A percentile compares a stretch with the other conserved stretches of the same genome.
Conservation (phyloP, 2,113 vertebrate genomes). For the Salminus brasiliensis region DNA sequence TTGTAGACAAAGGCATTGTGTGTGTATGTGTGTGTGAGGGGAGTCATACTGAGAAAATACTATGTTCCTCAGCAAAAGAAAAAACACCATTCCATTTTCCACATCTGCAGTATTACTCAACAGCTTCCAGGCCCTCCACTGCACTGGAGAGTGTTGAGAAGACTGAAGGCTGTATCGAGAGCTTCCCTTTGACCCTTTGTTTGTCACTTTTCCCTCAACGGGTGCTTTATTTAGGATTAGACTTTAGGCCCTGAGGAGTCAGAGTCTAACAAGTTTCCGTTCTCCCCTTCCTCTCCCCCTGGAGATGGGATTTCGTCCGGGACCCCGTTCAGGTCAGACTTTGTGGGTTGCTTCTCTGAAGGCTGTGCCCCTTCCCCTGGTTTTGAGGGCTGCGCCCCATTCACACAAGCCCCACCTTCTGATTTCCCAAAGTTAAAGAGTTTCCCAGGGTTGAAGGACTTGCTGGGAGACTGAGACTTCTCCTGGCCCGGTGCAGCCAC, state of each 20-base stretch:
- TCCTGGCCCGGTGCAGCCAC: conserved; percentile 73
- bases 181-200: conserved; percentile 27
- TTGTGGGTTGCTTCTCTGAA: conserved; percentile 71
- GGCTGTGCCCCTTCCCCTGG: conserved; percentile 60
- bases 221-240: conserved; percentile 50
- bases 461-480: conserved; percentile 91
- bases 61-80: conserved; percentile 54
- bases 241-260: conserved; percentile 70
- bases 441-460: conserved; percentile 92
- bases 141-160: conserved; percentile 51
- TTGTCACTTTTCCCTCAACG: conserved; percentile 20
- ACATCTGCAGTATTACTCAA: conserved; percentile 42
- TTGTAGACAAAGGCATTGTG: conserved; percentile 73
- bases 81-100: conserved; percentile 37
- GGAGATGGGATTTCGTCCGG: conserved; percentile 78
- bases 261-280: conserved; percentile 69
- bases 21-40: conserved; percentile 20
- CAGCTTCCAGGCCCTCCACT: conserved; percentile 50
- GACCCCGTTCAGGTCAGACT: conserved; percentile 80
- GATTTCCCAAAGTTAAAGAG: conserved; percentile 92
- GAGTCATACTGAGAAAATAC: conserved; percentile 62
- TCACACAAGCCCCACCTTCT: conserved; percentile 79
- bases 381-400: conserved; percentile 74
- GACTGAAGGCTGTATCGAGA: conserved; percentile 44
- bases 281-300: conserved; percentile 69